phyloP scores from a whole-genome alignment of 2,113 vertebrate genomes.

The Tapirus terrestris region DNA sequence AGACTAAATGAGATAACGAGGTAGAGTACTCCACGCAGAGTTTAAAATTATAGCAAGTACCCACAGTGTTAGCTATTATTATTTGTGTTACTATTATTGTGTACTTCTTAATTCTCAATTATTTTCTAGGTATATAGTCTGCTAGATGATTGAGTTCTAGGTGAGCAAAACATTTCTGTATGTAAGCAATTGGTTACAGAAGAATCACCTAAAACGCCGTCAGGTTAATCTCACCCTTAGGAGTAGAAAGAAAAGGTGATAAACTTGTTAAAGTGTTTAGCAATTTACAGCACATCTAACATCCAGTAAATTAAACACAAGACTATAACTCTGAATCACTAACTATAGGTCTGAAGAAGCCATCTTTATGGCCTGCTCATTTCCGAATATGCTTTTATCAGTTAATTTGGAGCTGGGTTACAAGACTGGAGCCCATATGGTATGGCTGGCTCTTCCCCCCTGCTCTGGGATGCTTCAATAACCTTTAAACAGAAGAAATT shows the following conservation, averaged over 20 bases:
- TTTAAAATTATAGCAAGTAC: neutral
- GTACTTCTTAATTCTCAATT: neutral
- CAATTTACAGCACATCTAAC: neutral
- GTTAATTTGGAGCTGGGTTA: neutral
- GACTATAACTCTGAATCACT: neutral
- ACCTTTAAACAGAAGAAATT: neutral
- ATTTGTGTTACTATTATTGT: neutral
- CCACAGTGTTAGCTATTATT: neutral
- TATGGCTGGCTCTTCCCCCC: neutral
- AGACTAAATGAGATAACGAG: neutral
- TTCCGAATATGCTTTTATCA: neutral
- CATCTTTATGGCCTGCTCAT: neutral
- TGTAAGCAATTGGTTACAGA: neutral
- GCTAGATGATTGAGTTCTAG: neutral
- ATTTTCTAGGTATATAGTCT: neutral
- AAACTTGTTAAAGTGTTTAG: neutral
- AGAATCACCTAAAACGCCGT: neutral
- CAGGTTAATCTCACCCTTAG: neutral
- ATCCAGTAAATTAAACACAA: neutral
- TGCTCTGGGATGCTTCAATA: neutral
- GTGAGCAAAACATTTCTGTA: constrained; percentile 5
- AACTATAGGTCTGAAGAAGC: neutral
- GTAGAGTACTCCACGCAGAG: neutral
- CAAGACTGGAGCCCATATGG: neutral
- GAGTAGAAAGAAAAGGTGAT: neutral